These are phyloP conservation scores for Atlantisia rogersi DNA, from an alignment of 2,113 vertebrate species.

Conservation along the genomic window DNA sequence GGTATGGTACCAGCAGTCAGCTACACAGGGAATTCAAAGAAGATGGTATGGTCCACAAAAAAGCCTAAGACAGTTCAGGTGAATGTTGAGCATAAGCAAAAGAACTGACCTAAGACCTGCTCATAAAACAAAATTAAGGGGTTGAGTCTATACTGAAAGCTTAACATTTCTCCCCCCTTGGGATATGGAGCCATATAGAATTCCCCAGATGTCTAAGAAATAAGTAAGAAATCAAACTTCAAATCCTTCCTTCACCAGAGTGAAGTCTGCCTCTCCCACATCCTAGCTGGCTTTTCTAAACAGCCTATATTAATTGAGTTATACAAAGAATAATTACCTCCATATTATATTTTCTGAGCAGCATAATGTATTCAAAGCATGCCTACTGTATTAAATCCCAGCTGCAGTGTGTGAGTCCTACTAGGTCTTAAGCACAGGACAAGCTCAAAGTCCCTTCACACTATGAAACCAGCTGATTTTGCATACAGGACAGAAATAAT, in stretches of 20 bases:
- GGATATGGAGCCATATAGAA: neutral
- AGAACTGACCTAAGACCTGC: neutral
- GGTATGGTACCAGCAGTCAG: neutral
- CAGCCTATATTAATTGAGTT: neutral
- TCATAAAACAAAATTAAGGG: neutral
- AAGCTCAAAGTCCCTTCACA: neutral
- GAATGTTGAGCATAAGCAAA: neutral
- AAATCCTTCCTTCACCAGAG: neutral
- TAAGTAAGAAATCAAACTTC: neutral
- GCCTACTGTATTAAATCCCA: neutral
- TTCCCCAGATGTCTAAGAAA: neutral
- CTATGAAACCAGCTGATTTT: neutral
- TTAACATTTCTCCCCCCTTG: neutral
- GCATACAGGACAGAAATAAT: neutral
- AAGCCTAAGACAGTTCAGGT: neutral
- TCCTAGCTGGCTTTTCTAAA: neutral
- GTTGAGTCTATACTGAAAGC: neutral
- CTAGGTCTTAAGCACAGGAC: neutral
- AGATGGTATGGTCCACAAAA: neutral
- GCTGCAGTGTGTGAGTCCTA: neutral
- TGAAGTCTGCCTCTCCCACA: neutral
- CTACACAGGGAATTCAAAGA: neutral
- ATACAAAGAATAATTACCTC: neutral
- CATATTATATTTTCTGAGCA: neutral
- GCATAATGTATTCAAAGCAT: neutral